Evolutionary conservation across 2,113 vertebrate genomes (phyloP).

Genomic region (Sinocyclocheilus rhinocerous): DNA sequence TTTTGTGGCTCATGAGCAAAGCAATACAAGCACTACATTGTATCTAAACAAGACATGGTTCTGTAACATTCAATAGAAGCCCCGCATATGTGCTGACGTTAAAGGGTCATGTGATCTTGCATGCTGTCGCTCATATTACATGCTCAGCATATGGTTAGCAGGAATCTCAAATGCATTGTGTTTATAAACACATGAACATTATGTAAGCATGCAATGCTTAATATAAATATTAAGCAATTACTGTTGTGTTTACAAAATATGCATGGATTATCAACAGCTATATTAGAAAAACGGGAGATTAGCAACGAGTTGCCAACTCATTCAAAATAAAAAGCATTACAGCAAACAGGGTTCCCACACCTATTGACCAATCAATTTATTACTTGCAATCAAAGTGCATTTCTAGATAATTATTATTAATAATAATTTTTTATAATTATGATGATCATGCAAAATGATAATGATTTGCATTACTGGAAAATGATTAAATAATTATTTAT

Average conservation of each 20-base stretch:
- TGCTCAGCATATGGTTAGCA: background rate
- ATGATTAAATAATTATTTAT: background rate
- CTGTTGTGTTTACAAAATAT: background rate
- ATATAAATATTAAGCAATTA: background rate
- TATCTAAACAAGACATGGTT: background rate
- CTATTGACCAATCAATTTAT: background rate
- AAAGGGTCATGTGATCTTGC: constrained; percentile 2
- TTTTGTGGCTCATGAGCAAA: background rate
- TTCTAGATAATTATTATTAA: background rate
- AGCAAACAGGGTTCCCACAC: background rate
- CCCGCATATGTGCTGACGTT: background rate
- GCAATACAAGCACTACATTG: background rate
- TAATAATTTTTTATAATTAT: background rate
- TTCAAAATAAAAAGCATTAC: background rate
- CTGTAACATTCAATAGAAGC: constrained; percentile 2
- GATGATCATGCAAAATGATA: too few species aligned
- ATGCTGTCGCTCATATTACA: constrained; percentile 6
- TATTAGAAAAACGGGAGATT: background rate
- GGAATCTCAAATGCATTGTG: background rate
- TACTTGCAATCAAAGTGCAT: background rate
- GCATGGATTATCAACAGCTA: background rate
- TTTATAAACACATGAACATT: background rate
- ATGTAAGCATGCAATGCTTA: background rate
- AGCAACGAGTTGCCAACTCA: background rate
- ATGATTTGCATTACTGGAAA: background rate